Conservation (phyloP, 2,113 vertebrate species). For the Hystrix cristata region DNA sequence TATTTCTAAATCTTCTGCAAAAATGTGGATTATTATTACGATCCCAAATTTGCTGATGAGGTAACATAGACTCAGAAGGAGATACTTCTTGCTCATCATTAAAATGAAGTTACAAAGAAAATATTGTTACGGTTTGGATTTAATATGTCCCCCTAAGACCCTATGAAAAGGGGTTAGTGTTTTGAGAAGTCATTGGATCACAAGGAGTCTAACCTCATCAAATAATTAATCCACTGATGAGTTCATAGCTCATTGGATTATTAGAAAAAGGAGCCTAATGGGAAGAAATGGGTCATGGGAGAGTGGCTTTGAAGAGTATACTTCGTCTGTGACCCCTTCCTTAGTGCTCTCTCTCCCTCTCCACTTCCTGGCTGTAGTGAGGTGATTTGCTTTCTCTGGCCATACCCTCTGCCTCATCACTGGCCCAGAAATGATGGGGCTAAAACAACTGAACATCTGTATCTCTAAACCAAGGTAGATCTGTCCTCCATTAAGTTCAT, state of each 20-base stretch:
- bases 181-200: background rate
- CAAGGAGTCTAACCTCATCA: background rate
- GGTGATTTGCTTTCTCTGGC: background rate
- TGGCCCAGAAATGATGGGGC: background rate
- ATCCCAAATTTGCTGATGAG: background rate
- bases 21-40: background rate
- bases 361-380: background rate
- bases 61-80: background rate
- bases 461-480: background rate
- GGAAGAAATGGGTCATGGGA: background rate
- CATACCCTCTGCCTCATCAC: background rate
- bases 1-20: background rate
- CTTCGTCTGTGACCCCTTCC: background rate
- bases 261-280: background rate
- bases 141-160: background rate
- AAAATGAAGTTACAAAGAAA: background rate
- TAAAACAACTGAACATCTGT: background rate
- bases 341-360: no score
- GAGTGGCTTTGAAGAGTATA: background rate
- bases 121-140: background rate
- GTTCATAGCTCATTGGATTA: background rate
- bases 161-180: background rate
- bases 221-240: no score
- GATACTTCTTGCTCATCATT: background rate
- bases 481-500: background rate